These are phyloP conservation scores for Conopomorpha cramerella DNA, from an alignment of 1,140 invertebrate genomes.

Conservation along the genomic window DNA sequence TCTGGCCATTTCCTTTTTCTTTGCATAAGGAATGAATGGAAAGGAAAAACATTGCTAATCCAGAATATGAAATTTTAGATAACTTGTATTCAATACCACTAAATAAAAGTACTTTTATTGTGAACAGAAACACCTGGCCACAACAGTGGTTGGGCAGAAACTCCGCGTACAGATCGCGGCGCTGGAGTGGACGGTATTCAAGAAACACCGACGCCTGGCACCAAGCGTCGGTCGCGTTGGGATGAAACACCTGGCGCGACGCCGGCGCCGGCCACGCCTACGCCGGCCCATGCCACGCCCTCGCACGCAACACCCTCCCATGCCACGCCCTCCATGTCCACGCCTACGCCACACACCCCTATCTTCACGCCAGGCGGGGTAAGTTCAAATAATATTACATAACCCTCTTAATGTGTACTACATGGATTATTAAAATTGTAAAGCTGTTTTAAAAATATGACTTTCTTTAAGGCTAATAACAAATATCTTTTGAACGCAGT, in stretches of 20 bases:
- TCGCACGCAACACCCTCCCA: slow-evolving; percentile 64
- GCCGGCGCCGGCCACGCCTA: slow-evolving; percentile 70
- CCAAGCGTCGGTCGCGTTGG: slow-evolving; percentile 93
- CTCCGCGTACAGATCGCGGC: slow-evolving; percentile 89
- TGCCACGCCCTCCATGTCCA: slow-evolving; percentile 54
- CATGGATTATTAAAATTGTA: too few relatives aligned
- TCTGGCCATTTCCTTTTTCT: too few relatives aligned
- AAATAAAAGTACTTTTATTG: too few relatives aligned
- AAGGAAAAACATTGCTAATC: too few relatives aligned
- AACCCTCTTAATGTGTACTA: too few relatives aligned
- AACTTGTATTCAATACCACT: too few relatives aligned
- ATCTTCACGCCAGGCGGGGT: slow-evolving; percentile 74
- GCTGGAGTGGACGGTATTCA: slow-evolving; percentile 81
- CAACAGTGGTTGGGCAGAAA: slow-evolving; percentile 96
- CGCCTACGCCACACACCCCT: slow-evolving; percentile 54
- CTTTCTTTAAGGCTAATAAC: too few relatives aligned
- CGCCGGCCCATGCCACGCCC: slow-evolving; percentile 73
- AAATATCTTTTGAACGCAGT: slow-evolving; percentile 35
- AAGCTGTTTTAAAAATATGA: too few relatives aligned
- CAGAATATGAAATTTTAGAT: too few relatives aligned
- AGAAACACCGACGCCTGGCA: slow-evolving; percentile 90
- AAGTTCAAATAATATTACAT: too few relatives aligned
- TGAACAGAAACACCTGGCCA: slow-evolving; percentile 93
- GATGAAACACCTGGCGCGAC: slow-evolving; percentile 92
- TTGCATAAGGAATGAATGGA: too few relatives aligned